Evolutionary conservation across 2,797 vertebrate genomes (phyloP), one percentile per base, ranked within the genome.

Genomic region (Sciurus vulgaris): DNA sequence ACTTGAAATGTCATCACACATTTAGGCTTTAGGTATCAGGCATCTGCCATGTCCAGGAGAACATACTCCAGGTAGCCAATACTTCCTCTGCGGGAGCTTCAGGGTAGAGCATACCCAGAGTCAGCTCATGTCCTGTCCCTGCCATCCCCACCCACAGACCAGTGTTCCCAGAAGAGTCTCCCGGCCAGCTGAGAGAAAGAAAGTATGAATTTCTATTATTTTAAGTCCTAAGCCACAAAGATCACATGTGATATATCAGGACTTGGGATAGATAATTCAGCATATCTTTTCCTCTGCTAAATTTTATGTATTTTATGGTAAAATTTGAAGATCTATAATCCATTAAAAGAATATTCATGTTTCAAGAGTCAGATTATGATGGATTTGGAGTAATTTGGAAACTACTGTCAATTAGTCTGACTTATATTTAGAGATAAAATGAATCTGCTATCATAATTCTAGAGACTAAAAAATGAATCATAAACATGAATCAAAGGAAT

Each of bases 391-490:
- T 91, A 85, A 94, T 84, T 96, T 96, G 61, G 82, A 95, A 97
- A 95, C 56, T 92, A 70, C 44, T 93, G 79, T 96, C 93, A 78
- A 59, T 97, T 96, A 92, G 24, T 89, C 91, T 97, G 78, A 89
- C 81, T 97, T 95, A 90, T 92, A 91, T 86, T 97, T 95, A 90
- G 63, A 89, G 83, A 96, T 86, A 69, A 87, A 91, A 96, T 93
- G 38, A 90, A 96, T 93, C 69, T 47, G 84, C 78, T 90, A 93
- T 89, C 67, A 86, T 72, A 92, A 89, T 93, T 95, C 85, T 88
- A 22, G 59, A 76, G 54, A 93, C 83, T 93, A 33, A 87, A 90
- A 86, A 51, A 73, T 95, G 69, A 96, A 94, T 90, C 30, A 74
- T 65, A 89, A 86, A 92, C 74, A 95, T 85, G 96, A 90, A 82